Conservation (phyloP, 2,797 vertebrate species). For the Myoxocephalus aenaeus region DNA sequence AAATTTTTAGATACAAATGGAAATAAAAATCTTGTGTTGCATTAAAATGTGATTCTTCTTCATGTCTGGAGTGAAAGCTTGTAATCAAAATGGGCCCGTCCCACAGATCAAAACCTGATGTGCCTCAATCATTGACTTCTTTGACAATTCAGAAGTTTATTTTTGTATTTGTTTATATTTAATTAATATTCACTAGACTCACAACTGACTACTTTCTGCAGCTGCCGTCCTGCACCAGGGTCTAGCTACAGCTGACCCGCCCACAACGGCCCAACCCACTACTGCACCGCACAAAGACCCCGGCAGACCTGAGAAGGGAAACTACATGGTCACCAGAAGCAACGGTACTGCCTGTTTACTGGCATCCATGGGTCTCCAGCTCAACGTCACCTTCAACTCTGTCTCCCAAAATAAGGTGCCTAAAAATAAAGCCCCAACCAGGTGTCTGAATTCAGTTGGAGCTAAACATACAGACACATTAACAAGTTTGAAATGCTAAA, state of each 20-base stretch:
- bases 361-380: slow-evolving; percentile 88
- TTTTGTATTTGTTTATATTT: neutral
- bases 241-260: slow-evolving; percentile 65
- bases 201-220: slow-evolving; percentile 39
- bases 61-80: neutral
- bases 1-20: neutral
- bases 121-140: neutral
- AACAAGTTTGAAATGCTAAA: neutral
- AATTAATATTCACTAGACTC: neutral
- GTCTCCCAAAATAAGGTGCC: slow-evolving; percentile 77
- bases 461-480: neutral
- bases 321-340: slow-evolving; percentile 83
- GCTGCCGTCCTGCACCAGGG: slow-evolving; percentile 69
- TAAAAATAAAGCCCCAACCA: neutral
- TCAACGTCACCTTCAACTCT: slow-evolving; percentile 88
- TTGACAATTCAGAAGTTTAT: neutral
- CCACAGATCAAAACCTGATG: neutral
- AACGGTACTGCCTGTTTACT: slow-evolving; percentile 79
- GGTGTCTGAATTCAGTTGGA: neutral
- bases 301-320: slow-evolving; percentile 76
- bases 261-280: slow-evolving; percentile 64
- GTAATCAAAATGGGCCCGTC: neutral
- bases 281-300: slow-evolving; percentile 71
- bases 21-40: neutral
- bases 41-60: neutral